Evolutionary conservation across 2,888 invertebrate genomes (phyloP).

Genomic region (Sepiola atlantica): DNA sequence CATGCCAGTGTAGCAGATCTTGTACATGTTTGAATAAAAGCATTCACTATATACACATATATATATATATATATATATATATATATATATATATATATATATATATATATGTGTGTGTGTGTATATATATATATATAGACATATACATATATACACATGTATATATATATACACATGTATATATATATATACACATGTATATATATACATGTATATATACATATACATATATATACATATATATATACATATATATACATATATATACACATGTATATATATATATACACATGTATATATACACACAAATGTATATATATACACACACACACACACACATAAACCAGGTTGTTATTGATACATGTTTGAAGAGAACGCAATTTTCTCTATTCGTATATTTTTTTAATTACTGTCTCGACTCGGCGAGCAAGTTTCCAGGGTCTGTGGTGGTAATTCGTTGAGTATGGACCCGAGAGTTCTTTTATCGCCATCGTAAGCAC

Average conservation of each 20-base stretch:
- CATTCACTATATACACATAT: too few relatives aligned
- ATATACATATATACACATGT: background rate
- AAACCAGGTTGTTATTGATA: too few relatives aligned
- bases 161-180: background rate
- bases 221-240: background rate
- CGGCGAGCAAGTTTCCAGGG: too few relatives aligned
- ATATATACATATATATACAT: background rate
- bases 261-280: background rate
- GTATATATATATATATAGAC: background rate
- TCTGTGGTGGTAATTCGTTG: too few relatives aligned
- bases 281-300: background rate
- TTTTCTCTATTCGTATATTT: too few relatives aligned
- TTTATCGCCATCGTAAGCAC: too few relatives aligned
- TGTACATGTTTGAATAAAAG: too few relatives aligned
- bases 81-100: background rate
- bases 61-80: constrained; percentile 32
- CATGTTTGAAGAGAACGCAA: too few relatives aligned
- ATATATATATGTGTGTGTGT: background rate
- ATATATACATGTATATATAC: background rate
- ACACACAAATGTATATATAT: background rate
- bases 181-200: background rate
- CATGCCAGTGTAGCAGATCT: too few relatives aligned
- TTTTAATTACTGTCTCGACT: too few relatives aligned
- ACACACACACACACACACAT: background rate
- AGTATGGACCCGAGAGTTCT: too few relatives aligned